Evolutionary conservation across 2,797 vertebrate species (phyloP), one percentile per base, ranked within the genome.

Genomic region (Bothrops alternatus): DNA sequence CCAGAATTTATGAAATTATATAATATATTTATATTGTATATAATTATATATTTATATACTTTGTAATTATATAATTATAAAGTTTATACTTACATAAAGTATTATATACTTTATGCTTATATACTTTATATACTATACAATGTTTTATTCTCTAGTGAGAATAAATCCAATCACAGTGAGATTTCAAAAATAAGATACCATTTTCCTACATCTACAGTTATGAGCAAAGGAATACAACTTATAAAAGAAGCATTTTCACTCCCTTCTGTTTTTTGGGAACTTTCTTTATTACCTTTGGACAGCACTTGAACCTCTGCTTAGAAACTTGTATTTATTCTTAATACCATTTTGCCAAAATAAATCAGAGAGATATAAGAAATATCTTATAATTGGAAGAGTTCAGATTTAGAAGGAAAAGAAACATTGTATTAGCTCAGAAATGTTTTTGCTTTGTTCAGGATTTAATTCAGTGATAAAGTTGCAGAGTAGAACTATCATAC

Each of bases 251-350:
- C 86, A 37, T 90, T 37, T 92, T 92, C 32, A 42, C 0, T 63
- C 1, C 0, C 3, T 92, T 93, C 93, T 94, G 93, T 88, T 57
- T 82, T 26, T 23, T 88, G 16, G 0, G 88, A 96, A 95, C 95
- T 55, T 2, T 25, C 86, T 92, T 89, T 16, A 90, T 91, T 94
- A 91, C 63, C 93, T 95, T 93, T 95, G 12, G 57, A 91, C 55
- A 53, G 78, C 92, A 91, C 73, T 69, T 53, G 0, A 4, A 16
- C 0, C 61, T 3, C 88, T 50, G 55, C 3, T 61, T 18, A 94
- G 28, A 89, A 57, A 94, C 28, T 25, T 23, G 32, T 88, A 61
- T 92, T 95, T 95, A 28, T 55, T 69, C 16, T 90, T 63, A 93
- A 93, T 61, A 28, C n/a, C 87, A 65, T 82, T 91, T 94, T 56